Conservation (phyloP, 1,140 invertebrate genomes). For the Aricia agestis region DNA sequence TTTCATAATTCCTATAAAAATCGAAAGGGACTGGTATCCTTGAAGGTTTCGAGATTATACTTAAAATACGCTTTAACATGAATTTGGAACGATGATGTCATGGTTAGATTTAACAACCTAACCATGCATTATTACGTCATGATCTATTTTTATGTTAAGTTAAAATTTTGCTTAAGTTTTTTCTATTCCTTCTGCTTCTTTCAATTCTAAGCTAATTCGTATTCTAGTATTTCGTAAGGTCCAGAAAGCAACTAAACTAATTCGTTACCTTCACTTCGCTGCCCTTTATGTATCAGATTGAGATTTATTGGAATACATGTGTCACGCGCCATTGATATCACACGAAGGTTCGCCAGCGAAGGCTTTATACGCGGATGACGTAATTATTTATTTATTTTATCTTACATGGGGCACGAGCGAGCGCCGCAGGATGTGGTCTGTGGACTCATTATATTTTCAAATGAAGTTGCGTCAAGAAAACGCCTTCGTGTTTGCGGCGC, state of each 20-base stretch:
- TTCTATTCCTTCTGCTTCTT: not conserved
- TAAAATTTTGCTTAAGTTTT: not conserved
- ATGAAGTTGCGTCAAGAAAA: conserved; percentile 13
- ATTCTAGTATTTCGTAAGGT: not conserved
- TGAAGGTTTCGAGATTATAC: not conserved
- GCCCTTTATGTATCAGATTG: not conserved
- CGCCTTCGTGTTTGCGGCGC: conserved; percentile 8
- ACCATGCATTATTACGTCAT: conserved; percentile 1
- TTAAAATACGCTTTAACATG: not conserved
- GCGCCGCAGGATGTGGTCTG: conserved; percentile 8
- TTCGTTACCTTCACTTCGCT: not conserved
- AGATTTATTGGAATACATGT: not conserved
- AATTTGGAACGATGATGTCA: conserved; percentile 1
- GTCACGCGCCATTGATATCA: not conserved
- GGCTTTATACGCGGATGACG: conserved; percentile 6
- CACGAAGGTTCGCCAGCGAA: not conserved
- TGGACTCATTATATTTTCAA: conserved; percentile 14
- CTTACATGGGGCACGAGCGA: not conserved
- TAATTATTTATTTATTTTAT: conserved; percentile 12
- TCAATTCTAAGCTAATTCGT: not conserved
- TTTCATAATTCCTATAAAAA: not conserved
- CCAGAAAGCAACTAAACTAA: too few relatives aligned
- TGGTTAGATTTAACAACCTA: not conserved
- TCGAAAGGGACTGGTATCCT: not conserved
- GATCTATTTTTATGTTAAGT: not conserved